Conservation (phyloP, 2,113 vertebrate species). For the Hypanus sabinus region DNA sequence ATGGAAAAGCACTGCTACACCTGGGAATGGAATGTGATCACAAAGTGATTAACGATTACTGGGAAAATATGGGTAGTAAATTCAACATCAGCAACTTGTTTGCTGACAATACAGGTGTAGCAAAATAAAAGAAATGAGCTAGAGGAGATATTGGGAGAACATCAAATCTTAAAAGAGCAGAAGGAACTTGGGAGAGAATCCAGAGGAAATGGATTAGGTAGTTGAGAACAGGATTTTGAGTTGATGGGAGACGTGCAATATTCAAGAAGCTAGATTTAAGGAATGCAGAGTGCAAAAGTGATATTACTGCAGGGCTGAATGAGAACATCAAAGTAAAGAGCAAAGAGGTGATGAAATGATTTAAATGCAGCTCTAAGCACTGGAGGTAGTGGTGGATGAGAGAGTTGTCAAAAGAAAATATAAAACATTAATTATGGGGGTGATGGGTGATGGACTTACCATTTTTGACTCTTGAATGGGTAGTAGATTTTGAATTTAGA, state of each 20-base stretch:
- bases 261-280: not conserved
- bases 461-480: not conserved
- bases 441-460: not conserved
- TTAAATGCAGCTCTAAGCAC: not conserved
- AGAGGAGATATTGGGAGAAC: not conserved
- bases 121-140: not conserved
- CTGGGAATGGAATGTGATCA: no score
- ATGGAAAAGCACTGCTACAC: no score
- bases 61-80: no score
- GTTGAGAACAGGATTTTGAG: not conserved
- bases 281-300: not conserved
- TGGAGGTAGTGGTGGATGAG: not conserved
- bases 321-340: no score
- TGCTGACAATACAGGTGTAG: not conserved
- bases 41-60: no score
- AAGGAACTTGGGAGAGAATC: not conserved
- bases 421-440: not conserved
- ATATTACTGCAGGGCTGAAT: not conserved
- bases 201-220: not conserved
- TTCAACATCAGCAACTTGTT: not conserved
- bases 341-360: no score
- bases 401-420: not conserved
- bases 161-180: not conserved
- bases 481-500: not conserved
- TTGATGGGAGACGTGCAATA: no score